Evolutionary conservation across 92 coral and sea anemone genomes (phyloP).

Genomic region (Parazoanthus darwini): DNA sequence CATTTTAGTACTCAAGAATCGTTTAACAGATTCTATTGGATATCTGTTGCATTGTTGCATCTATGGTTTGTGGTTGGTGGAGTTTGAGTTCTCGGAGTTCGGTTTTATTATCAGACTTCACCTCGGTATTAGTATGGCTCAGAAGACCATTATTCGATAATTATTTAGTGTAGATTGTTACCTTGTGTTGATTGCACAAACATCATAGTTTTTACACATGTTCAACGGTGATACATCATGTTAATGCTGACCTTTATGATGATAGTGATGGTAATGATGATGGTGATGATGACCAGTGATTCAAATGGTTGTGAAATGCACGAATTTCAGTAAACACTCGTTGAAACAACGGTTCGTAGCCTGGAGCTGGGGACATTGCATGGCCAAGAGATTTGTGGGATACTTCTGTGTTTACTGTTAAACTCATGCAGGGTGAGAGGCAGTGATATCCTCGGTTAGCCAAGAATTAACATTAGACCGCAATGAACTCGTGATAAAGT

Average conservation of each 20-base stretch:
- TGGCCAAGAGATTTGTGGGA: conserved; percentile 30
- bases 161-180: no score
- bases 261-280: no score
- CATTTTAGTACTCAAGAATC: neutral
- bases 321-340: neutral
- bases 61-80: no score
- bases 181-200: no score
- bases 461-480: neutral
- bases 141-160: no score
- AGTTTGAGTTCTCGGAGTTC: neutral
- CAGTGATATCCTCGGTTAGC: neutral
- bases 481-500: neutral
- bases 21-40: neutral
- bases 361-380: conserved; percentile 33
- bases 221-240: no score
- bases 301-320: neutral
- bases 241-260: no score
- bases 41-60: no score
- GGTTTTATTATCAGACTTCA: no score
- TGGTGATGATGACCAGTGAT: neutral
- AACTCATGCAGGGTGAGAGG: neutral
- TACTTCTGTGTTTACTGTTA: neutral
- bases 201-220: no score
- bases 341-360: conserved; percentile 12
- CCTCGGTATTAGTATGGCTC: no score